Base-by-base conservation (phyloP, 1,140 invertebrate species). In the Orussus abietinus region DNA sequence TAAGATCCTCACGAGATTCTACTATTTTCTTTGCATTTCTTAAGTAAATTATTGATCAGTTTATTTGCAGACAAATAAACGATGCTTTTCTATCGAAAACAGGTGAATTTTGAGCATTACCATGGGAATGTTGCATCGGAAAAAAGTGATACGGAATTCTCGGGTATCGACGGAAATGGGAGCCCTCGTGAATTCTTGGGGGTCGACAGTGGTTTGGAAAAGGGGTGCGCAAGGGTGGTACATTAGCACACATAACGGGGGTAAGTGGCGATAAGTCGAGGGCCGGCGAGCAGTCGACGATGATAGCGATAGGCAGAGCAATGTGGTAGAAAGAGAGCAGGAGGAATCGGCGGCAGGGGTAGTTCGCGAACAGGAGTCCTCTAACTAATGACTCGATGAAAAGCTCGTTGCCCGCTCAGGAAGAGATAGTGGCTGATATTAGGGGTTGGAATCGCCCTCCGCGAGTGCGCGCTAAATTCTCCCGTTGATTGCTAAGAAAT, bases 321-420 rank as follows among this genome's bases (percentile, higher is more conserved):
- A 5, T 9, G 31, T 31, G 34, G 20, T 5, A 33, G 31, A 33
- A 14, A 33, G 31, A 30, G 18, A 33, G 12, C 29, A 31, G 17
- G 20, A 36, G 28, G 31, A 26, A 10, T 26, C 6, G 35, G 35
- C 38, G 34, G 15, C 22, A 17, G 15, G 20, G 45, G 19, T 21
- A 42, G 32, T 45, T 50, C 28, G 26, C 12, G 25, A 36, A 36
- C 39, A 30, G 15, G 13, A 18, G 15, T 42, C 28, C 36, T 29
- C 46, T 61, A 69, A 72, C 62, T 67, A 69, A 69, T 59, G 68
- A 64, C 66, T 69, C 65, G 60, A 72, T 72, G 65, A 71, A 72
- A 72, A 66, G 50, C 67, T 72, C 69, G 47, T 70, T 68, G 59
- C 42, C 41, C 37, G 19, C 18, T 13, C 28, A n/a, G 20, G 26